Percentiles rank a stretch among this genome's conserved stretches.
These are phyloP conservation scores for Phania funesta DNA, from an alignment of 2,888 invertebrate genomes.

Conservation along the genomic window DNA sequence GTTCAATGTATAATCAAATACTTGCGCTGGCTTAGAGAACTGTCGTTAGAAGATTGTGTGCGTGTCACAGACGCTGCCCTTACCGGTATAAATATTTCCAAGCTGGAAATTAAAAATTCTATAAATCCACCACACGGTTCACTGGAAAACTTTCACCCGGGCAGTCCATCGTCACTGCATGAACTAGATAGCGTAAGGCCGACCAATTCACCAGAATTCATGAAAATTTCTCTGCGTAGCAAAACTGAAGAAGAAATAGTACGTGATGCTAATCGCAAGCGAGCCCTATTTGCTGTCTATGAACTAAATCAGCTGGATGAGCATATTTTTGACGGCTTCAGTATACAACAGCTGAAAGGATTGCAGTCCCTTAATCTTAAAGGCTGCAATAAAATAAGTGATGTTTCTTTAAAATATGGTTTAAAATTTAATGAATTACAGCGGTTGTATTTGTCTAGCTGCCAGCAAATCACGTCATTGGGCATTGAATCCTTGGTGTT, in stretches of 20 bases:
- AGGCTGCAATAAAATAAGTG: conserved; percentile 86
- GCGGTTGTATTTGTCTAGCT: conserved; percentile 84
- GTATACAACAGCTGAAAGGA: conserved; percentile 82
- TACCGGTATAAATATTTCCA: conserved; percentile 82
- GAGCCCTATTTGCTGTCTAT: conserved; percentile 84
- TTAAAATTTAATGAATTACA: conserved; percentile 85
- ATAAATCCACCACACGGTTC: conserved; percentile 63
- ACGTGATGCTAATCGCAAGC: conserved; percentile 84
- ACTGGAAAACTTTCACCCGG: conserved; percentile 72
- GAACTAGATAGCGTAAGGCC: conserved; percentile 68
- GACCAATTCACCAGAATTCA: conserved; percentile 69
- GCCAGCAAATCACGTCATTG: conserved; percentile 85
- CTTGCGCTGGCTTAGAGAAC: conserved; percentile 82
- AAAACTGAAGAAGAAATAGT: conserved; percentile 87
- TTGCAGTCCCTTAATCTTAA: conserved; percentile 84
- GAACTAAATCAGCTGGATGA: conserved; percentile 80
- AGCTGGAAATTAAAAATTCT: conserved; percentile 68
- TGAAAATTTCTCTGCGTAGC: conserved; percentile 83
- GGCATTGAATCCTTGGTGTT: conserved; percentile 84
- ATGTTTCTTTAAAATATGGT: conserved; percentile 86
- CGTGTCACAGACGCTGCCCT: conserved; percentile 85
- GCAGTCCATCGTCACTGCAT: conserved; percentile 42
- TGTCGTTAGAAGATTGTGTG: conserved; percentile 85
- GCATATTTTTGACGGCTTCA: conserved; percentile 78
- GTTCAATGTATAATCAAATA: conserved; percentile 86